Base-by-base conservation (phyloP, 2,113 vertebrate genomes). In the Crocuta crocuta region DNA sequence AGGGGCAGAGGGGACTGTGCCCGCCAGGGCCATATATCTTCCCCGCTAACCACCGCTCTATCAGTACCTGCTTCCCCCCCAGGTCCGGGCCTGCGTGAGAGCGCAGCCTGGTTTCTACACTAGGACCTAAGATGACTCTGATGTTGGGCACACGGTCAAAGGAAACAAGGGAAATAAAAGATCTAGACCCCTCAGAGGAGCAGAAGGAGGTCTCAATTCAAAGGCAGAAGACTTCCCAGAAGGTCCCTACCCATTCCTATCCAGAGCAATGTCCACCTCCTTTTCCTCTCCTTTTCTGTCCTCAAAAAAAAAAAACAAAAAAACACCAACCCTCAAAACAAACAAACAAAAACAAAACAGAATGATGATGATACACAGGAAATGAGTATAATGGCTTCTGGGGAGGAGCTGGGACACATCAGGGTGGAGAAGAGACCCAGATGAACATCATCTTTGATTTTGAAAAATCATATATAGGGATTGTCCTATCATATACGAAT, bases 181-280 rank as follows among this genome's bases (percentile, higher is more conserved):
- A 15, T 53, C 48, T 35, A 45, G 35, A 35, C 3, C 19, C 23
- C 48, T 13, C 26, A 39, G 28, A 87, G 39, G 79, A 70, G 8
- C 53, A 28, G 11, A 50, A 92, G 53, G 39, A 96, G 48, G 31
- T 50, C 39, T 55, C 39, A 33, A 13, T 45, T 16, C 35, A 53
- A 76, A 76, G 39, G 31, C 11, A 65, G 31, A 43, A 50, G 58
- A 35, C 21, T 11, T 39, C 2, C 13, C 7, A 66, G 19, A 5
- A 1, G 7, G 10, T 17, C 1, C 0, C 10, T 6, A 10, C 4
- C 31, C 2, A 0, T 5, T 58, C 33, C 5, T 5, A 12, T 2
- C 4, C 26, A 31, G 23, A 3, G 7, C n/a, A 19, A 0, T 2
- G 7, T 16, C 66, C 48, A 33, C 13, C 26, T 7, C 4, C 23